These are phyloP conservation scores for Aricia agestis DNA, from an alignment of 1,140 invertebrate genomes.

Conservation along the genomic window DNA sequence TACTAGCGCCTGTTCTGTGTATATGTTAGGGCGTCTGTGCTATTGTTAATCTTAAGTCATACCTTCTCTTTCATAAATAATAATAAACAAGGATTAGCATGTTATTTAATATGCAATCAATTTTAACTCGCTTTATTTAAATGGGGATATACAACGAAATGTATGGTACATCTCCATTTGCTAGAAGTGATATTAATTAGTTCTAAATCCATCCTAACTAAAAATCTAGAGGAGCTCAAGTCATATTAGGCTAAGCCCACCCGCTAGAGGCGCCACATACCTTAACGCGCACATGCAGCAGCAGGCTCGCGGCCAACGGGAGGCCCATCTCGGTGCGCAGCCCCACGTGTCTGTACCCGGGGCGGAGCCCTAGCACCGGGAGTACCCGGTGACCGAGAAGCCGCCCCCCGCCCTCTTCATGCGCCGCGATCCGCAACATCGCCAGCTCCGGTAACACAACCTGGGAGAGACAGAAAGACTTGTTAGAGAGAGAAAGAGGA, in stretches of 20 bases:
- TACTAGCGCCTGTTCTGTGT: too few species aligned
- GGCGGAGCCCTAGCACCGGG: constrained; percentile 96
- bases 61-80: too few species aligned
- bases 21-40: too few species aligned
- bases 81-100: too few species aligned
- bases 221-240: too few species aligned
- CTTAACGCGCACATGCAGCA: constrained; percentile 95
- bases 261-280: constrained; percentile 29
- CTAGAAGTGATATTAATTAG: neutral
- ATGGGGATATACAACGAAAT: too few species aligned
- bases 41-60: too few species aligned
- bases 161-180: too few species aligned
- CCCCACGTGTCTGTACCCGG: constrained; percentile 93
- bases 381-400: constrained; percentile 97
- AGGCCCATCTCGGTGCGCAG: constrained; percentile 96
- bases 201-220: neutral
- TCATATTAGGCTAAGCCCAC: neutral
- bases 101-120: too few species aligned
- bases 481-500: too few species aligned
- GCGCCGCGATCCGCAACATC: constrained; percentile 95
- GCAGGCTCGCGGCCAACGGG: constrained; percentile 92
- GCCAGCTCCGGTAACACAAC: constrained; percentile 98
- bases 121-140: too few species aligned
- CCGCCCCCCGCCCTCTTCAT: constrained; percentile 95
- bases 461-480: constrained; percentile 62